Evolutionary conservation across 30 jellyfish, hydroid and myxozoan genomes (phyloP).

Genomic region (Hydra vulgaris): DNA sequence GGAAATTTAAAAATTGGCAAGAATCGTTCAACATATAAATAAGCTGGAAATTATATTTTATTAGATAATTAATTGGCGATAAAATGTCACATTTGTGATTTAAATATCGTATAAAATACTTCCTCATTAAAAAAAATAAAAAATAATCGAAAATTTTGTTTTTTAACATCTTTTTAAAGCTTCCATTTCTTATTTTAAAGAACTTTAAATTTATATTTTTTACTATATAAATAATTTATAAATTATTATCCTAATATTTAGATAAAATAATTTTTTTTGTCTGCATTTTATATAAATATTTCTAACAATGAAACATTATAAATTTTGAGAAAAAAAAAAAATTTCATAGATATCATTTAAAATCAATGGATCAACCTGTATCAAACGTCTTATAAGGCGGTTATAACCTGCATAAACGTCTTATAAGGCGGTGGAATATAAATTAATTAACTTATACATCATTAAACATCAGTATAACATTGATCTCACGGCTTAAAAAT

Average conservation of each 20-base stretch:
- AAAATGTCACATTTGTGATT: neutral
- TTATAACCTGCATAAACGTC: too few species aligned
- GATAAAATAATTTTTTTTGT: neutral
- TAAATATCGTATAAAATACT: neutral
- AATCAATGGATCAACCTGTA: neutral
- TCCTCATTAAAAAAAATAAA: too few species aligned
- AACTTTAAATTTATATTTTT: neutral
- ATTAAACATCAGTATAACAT: neutral
- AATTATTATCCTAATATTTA: too few species aligned
- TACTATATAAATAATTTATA: too few species aligned
- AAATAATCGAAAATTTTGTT: neutral
- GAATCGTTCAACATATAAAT: neutral
- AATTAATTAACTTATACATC: neutral
- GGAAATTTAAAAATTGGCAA: neutral
- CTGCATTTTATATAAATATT: neutral
- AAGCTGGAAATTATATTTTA: neutral
- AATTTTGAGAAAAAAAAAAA: neutral
- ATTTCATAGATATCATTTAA: neutral
- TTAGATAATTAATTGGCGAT: neutral
- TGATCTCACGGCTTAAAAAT: neutral
- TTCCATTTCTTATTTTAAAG: neutral
- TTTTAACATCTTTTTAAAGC: neutral
- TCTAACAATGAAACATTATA: neutral
- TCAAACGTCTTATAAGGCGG: too few species aligned
- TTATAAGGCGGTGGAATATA: too few species aligned